A percentile compares a stretch with the other conserved stretches of the same genome.
These are phyloP conservation scores for Marcusenius ussheri DNA, from an alignment of 2,113 vertebrate species.

Conservation along the genomic window DNA sequence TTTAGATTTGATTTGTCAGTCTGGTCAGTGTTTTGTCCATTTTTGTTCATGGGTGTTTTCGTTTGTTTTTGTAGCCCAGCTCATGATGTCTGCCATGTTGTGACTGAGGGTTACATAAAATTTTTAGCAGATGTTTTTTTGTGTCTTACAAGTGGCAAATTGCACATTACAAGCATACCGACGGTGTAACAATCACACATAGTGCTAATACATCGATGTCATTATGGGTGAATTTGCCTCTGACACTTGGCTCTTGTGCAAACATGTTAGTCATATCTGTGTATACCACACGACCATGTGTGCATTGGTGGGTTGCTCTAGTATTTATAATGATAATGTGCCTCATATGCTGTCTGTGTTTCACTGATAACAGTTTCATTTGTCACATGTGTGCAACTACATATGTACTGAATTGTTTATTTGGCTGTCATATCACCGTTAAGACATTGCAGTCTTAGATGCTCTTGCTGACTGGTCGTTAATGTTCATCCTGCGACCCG, in stretches of 20 bases:
- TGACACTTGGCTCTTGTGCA: background rate
- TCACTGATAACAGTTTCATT: background rate
- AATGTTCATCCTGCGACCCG: background rate
- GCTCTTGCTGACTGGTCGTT: background rate
- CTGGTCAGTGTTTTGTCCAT: background rate
- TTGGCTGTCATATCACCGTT: background rate
- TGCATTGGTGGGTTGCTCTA: background rate
- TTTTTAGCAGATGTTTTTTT: background rate
- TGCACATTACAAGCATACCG: background rate
- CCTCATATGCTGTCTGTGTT: background rate
- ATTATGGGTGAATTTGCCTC: background rate
- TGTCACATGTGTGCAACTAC: background rate
- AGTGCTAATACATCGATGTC: background rate
- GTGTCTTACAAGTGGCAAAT: background rate
- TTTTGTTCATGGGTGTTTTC: background rate
- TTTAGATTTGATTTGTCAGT: background rate
- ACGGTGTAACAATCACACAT: background rate
- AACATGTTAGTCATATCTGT: background rate
- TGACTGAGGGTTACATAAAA: background rate
- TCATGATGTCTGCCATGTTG: background rate
- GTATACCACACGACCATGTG: background rate
- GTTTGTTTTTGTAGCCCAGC: background rate
- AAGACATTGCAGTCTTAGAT: background rate
- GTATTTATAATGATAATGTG: background rate
- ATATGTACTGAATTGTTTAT: background rate